A percentile compares a stretch with the other conserved stretches of the same genome.
These are phyloP conservation scores for Rachycentron canadum DNA, from an alignment of 2,797 vertebrate species.

Conservation along the genomic window DNA sequence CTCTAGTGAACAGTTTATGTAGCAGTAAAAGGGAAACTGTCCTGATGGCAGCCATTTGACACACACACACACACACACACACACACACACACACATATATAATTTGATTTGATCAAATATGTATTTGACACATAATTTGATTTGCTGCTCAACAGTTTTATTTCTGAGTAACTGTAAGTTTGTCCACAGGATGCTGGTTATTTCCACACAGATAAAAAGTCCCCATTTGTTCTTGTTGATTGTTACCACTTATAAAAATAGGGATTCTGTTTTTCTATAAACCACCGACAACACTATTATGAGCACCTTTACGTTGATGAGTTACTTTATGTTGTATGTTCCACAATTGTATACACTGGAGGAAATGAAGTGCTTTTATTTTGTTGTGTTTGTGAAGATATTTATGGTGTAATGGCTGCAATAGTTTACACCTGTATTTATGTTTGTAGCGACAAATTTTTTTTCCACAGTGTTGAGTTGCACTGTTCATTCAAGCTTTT, in stretches of 20 bases:
- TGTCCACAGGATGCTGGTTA: neutral
- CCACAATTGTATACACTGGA: neutral
- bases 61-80: neutral
- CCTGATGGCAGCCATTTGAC: neutral
- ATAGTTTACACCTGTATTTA: slow-evolving; percentile 55
- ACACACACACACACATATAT: neutral
- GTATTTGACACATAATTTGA: neutral
- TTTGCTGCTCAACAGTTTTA: neutral
- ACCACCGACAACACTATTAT: slow-evolving; percentile 29
- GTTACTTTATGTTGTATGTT: slow-evolving; percentile 29
- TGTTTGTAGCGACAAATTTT: slow-evolving; percentile 58
- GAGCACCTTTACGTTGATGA: slow-evolving; percentile 41
- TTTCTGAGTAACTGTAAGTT: slow-evolving; percentile 1
- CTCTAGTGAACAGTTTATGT: neutral
- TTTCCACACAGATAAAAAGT: neutral
- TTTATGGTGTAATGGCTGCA: slow-evolving; percentile 60
- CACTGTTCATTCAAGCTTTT: slow-evolving; percentile 54
- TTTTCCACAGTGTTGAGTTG: slow-evolving; percentile 29
- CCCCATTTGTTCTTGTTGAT: slow-evolving; percentile 34
- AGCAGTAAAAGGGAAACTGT: neutral
- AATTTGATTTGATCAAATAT: too few relatives aligned
- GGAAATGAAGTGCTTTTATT: slow-evolving; percentile 26
- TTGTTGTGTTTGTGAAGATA: slow-evolving; percentile 30
- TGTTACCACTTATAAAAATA: slow-evolving; percentile 15
- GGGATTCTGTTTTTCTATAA: slow-evolving; percentile 28